Conservation (phyloP, 2,797 vertebrate species). For the Alauda arvensis region DNA sequence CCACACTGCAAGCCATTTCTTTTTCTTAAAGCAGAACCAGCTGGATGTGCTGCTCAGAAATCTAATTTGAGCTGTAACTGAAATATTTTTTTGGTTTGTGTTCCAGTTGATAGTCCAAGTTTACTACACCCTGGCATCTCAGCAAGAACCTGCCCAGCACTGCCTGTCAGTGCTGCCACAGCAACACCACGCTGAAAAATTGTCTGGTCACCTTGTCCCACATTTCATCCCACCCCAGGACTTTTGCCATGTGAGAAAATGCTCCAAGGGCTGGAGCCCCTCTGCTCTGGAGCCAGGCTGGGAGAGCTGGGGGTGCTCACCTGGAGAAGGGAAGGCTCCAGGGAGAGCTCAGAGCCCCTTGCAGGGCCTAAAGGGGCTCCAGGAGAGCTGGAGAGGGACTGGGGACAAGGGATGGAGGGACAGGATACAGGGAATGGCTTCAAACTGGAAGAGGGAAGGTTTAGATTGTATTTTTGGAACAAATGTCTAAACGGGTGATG, state of each 20-base stretch:
- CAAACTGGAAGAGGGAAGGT: background rate
- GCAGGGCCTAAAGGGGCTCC: background rate
- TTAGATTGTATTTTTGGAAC: background rate
- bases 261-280: rapidly evolving
- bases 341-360: background rate
- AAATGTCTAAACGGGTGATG: background rate
- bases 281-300: background rate
- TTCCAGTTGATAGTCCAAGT: background rate
- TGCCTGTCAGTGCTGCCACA: background rate
- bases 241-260: rapidly evolving
- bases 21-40: background rate
- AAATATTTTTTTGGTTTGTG: background rate
- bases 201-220: background rate
- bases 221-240: background rate
- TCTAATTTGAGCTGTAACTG: background rate
- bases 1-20: background rate
- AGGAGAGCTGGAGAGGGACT: background rate
- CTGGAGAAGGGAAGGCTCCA: background rate
- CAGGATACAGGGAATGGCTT: background rate
- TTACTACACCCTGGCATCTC: background rate
- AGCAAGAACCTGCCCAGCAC: background rate
- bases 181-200: background rate
- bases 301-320: background rate
- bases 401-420: background rate
- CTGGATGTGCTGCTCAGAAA: background rate